These are phyloP conservation scores for Diadegma fenestrale DNA, from an alignment of 2,888 invertebrate genomes.

Conservation along the genomic window DNA sequence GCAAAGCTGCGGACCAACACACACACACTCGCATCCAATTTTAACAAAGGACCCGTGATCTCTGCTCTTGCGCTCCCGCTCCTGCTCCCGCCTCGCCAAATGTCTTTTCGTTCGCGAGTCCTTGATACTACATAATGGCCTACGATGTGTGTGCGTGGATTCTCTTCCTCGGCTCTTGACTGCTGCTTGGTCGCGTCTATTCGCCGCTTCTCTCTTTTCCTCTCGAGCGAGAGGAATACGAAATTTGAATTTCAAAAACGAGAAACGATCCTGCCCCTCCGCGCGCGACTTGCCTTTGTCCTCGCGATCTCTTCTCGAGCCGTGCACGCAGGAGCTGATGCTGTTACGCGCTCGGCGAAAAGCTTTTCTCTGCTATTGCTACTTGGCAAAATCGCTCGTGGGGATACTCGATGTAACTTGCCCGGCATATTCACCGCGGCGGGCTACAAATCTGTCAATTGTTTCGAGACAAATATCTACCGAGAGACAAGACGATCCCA, in stretches of 20 bases:
- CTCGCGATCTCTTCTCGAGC: slow-evolving; percentile 57
- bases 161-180: slow-evolving; percentile 27
- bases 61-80: slow-evolving; percentile 20
- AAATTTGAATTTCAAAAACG: slow-evolving; percentile 84
- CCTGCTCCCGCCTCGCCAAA: slow-evolving; percentile 3
- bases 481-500: slow-evolving; percentile 62
- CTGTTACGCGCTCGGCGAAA: not conserved
- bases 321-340: slow-evolving; percentile 7
- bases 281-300: slow-evolving; percentile 74
- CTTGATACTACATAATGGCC: slow-evolving; percentile 35
- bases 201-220: slow-evolving; percentile 48
- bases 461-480: slow-evolving; percentile 82
- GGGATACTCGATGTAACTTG: slow-evolving; percentile 68
- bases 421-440: slow-evolving; percentile 67
- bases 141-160: slow-evolving; percentile 11
- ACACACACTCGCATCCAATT: slow-evolving; percentile 9
- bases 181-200: slow-evolving; percentile 28
- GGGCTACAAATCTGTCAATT: slow-evolving; percentile 84
- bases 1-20: slow-evolving; percentile 65
- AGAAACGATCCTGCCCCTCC: slow-evolving; percentile 59
- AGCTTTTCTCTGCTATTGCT: slow-evolving; percentile 43
- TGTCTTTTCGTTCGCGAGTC: slow-evolving; percentile 32
- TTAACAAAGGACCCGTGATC: slow-evolving; percentile 60
- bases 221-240: slow-evolving; percentile 34
- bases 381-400: slow-evolving; percentile 32